A percentile compares a stretch with the other conserved stretches of the same genome.
Evolutionary conservation across 2,113 vertebrate genomes (phyloP).

Genomic region (Oophaga pumilio): DNA sequence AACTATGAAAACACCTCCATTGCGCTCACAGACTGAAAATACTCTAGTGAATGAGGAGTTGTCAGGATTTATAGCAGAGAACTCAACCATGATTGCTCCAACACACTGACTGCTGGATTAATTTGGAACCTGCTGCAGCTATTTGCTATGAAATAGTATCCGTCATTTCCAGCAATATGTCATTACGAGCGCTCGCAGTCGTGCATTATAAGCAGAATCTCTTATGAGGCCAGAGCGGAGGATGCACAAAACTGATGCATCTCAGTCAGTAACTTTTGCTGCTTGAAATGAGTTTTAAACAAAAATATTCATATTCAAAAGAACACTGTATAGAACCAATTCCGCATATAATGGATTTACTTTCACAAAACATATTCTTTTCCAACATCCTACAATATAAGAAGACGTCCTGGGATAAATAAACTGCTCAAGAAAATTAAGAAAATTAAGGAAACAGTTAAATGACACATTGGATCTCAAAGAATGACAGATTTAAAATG

Average conservation of each 20-base stretch:
- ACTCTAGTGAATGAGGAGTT: slow-evolving; percentile 20
- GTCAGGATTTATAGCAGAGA: slow-evolving; percentile 12
- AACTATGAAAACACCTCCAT: neutral
- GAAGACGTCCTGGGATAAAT: too few species aligned
- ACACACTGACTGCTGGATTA: slow-evolving; percentile 36
- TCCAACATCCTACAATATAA: neutral
- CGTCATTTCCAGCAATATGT: slow-evolving; percentile 28
- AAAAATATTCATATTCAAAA: neutral
- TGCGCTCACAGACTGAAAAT: neutral
- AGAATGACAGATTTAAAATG: too few species aligned
- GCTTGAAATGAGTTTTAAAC: neutral
- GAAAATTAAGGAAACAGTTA: too few species aligned
- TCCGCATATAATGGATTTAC: neutral
- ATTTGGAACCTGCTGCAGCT: slow-evolving; percentile 1
- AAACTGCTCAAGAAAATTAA: too few species aligned
- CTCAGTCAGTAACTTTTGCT: neutral
- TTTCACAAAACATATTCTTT: neutral
- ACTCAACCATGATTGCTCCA: slow-evolving; percentile 44
- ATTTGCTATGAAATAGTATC: slow-evolving; percentile 13
- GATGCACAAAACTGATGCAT: neutral
- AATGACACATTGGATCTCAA: too few species aligned
- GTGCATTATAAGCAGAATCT: slow-evolving; percentile 20
- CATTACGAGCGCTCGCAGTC: neutral
- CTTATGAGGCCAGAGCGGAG: neutral
- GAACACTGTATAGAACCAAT: neutral